Conservation (phyloP, 2,113 vertebrate species). For the Columbina picui region DNA sequence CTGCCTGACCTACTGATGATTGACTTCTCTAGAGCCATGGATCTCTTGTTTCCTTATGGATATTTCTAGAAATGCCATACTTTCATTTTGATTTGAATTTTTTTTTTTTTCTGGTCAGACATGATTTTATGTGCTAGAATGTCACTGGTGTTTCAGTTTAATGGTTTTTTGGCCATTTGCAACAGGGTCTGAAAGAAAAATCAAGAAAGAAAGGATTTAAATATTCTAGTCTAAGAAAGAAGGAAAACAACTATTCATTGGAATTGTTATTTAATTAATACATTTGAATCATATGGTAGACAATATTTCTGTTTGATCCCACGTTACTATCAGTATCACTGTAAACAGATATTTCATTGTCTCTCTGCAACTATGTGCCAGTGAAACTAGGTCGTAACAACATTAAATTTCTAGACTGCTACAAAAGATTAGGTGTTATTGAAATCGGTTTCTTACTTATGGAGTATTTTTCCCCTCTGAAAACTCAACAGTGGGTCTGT, state of each 20-base stretch:
- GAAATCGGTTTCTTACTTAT: not conserved
- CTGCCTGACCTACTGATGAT: not conserved
- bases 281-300: not conserved
- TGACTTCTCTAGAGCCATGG: not conserved
- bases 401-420: not conserved
- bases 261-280: not conserved
- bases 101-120: no score
- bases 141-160: not conserved
- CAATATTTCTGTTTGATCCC: not conserved
- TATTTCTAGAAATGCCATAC: not conserved
- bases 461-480: not conserved
- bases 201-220: not conserved
- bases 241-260: not conserved
- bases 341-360: not conserved
- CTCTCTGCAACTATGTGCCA: not conserved
- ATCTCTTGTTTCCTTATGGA: not conserved
- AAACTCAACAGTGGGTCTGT: not conserved
- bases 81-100: not conserved
- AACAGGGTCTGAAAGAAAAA: not conserved
- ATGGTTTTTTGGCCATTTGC: not conserved
- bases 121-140: not conserved
- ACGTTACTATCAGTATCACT: not conserved
- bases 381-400: not conserved
- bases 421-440: not conserved
- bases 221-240: not conserved